Conservation (phyloP, 92 coral and sea anemone genomes). For the Micromussa lordhowensis region DNA sequence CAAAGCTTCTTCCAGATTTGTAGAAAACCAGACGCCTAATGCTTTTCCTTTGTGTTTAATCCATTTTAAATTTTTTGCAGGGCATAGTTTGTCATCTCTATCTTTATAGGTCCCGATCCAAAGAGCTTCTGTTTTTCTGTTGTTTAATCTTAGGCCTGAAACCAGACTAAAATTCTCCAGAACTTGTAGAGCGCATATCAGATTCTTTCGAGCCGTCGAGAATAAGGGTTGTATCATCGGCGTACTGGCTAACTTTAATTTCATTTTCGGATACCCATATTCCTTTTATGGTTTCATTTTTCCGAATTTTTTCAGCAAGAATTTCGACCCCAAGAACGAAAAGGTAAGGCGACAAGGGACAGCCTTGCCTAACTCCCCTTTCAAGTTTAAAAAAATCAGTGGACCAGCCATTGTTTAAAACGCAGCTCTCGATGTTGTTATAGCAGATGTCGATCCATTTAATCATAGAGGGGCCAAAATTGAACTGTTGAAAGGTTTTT, state of each 20-base stretch:
- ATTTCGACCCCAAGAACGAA: no score
- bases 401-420: background rate
- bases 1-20: background rate
- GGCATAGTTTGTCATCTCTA: background rate
- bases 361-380: background rate
- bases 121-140: constrained; percentile 24
- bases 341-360: no score
- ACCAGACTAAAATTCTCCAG: constrained; percentile 10
- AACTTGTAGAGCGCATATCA: background rate
- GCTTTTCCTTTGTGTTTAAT: constrained; percentile 11
- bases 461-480: no score
- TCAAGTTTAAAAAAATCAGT: background rate
- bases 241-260: constrained; percentile 42
- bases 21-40: constrained; percentile 30
- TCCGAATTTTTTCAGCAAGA: no score
- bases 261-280: constrained; percentile 10
- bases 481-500: no score
- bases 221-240: constrained; percentile 46
- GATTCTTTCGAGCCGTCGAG: constrained; percentile 30
- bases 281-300: constrained; percentile 29
- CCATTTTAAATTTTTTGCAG: constrained; percentile 32
- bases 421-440: no score
- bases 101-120: constrained; percentile 23
- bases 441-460: no score
- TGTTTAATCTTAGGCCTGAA: constrained; percentile 24